Evolutionary conservation across 2,888 invertebrate species (phyloP), one percentile per base, ranked within the genome.

Genomic region (Prosopocoilus inquinatus): DNA sequence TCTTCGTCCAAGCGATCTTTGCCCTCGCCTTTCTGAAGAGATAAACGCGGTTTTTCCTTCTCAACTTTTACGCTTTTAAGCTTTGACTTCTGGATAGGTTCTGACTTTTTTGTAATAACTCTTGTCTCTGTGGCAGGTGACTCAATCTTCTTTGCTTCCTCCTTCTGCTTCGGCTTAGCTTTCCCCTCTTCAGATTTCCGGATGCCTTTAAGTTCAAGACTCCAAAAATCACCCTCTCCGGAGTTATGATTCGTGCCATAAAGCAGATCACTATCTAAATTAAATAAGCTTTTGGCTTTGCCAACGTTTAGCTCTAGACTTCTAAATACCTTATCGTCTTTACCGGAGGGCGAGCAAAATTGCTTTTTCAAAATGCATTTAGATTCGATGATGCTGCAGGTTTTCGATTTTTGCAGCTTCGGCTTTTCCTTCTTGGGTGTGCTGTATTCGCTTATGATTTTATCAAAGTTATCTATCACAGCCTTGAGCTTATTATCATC

Each of bases 321-420:
- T 2, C 41, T 54, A 13, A 53, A 53, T 3, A 35, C 16, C 15
- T 12, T 38, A 3, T 50, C 48, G 1, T 34, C 28, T 28, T n/a
- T n/a, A n/a, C 80, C 3, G 8, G 80, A 5, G 16, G 51, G 46
- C 5, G 32, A 39, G 9, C 47, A 48, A 11, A 48, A n/a, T 1
- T 47, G 46, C 70, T 84, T 85, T 70, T 86, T 84, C 48, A 85
- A 73, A 63, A 87, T 84, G 70, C 87, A 87, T 58, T 85, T 82
- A 1, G 86, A 86, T 73, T 86, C 86, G 50, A 86, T 86, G 56
- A 86, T 86, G 68, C 85, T 85, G 71, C 86, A 86, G 63, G 87
- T 88, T 70, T 86, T 85, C 1, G 88, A 85, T 71, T 88, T 88
- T 66, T 86, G 82, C 63, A 88, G 73, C 73, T 83, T 84, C 44